Evolutionary conservation across 2,113 vertebrate species (phyloP), one percentile per base, ranked within the genome.

Genomic region (Pheucticus melanocephalus): DNA sequence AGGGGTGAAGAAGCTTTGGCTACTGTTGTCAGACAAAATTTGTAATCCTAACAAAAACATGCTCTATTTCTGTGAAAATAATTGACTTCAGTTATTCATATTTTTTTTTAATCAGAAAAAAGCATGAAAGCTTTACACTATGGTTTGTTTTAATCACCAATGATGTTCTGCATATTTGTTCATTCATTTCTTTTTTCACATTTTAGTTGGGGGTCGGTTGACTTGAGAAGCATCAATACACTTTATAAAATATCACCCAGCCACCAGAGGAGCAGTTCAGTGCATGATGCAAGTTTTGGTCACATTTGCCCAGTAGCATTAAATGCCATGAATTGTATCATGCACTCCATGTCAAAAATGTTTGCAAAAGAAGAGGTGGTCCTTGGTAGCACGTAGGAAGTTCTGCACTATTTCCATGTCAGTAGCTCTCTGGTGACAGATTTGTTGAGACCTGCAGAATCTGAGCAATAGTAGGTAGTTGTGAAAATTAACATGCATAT

Each of bases 11-110:
- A 97, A 86, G 76, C 68, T 95, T 92, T 91, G 95, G 90, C 94
- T 93, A 85, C 93, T 97, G 69, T 97, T 97, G 94, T 97, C 96
- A 97, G 97, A 91, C 66, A 84, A 71, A 95, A 93, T 96, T 96
- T 97, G 79, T 95, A 84, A 76, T 86, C 81, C 65, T 87, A 88
- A 83, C 0, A 92, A 88, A 90, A 70, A 88, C 57, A 45, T 5
- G 1, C 90, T 92, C 73, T 78, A 2, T 89, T 83, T 86, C 90
- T 87, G 78, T 92, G 87, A 91, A 72, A 95, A 91, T 57, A 66
- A 27, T 84, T 91, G 9, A 85, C 9, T 64, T 70, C 30, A 22
- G 65, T 94, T 93, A 69, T 23, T 92, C 22, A 3, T 69, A 8
- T 82, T 70, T 87, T 91, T 82, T 88, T 83, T 69, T 92, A 54